A percentile compares a stretch with the other conserved stretches of the same genome.
These are phyloP conservation scores for Chaetodon trifascialis DNA, from an alignment of 2,113 vertebrate species.

Conservation along the genomic window DNA sequence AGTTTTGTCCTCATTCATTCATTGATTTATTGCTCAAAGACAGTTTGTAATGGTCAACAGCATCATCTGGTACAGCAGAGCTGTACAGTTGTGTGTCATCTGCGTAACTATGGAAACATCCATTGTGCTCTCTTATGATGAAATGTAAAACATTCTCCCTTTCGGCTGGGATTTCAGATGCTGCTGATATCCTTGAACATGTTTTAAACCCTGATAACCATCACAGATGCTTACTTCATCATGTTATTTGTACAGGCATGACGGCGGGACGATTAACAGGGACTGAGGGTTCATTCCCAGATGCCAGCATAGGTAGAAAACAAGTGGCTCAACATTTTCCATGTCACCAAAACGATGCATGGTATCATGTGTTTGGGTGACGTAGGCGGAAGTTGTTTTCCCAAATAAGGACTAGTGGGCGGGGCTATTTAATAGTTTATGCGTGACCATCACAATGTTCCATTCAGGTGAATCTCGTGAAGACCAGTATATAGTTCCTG, in stretches of 20 bases:
- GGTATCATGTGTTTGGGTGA: not conserved
- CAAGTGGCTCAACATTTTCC: not conserved
- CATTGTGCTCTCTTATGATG: too few relatives aligned
- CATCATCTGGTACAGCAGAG: too few relatives aligned
- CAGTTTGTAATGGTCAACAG: too few relatives aligned
- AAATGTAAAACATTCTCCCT: too few relatives aligned
- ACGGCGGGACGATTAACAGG: not conserved
- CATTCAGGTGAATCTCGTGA: constrained; percentile 30
- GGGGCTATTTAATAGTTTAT: constrained; percentile 47
- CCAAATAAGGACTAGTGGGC: constrained; percentile 42
- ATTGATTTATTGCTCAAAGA: too few relatives aligned
- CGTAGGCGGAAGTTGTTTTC: not conserved
- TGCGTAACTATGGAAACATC: too few relatives aligned
- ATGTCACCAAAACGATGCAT: not conserved
- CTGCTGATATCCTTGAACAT: not conserved
- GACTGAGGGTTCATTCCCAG: not conserved
- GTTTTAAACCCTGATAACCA: not conserved
- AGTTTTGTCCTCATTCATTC: too few relatives aligned
- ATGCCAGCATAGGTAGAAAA: not conserved
- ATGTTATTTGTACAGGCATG: not conserved
- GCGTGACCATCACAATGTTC: constrained; percentile 56
- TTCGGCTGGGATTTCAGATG: not conserved
- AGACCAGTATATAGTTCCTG: rapidly evolving
- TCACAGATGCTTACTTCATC: not conserved
- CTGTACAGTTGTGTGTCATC: too few relatives aligned